Evolutionary conservation across 2,113 vertebrate genomes (phyloP).

Genomic region (Alligator sinensis): DNA sequence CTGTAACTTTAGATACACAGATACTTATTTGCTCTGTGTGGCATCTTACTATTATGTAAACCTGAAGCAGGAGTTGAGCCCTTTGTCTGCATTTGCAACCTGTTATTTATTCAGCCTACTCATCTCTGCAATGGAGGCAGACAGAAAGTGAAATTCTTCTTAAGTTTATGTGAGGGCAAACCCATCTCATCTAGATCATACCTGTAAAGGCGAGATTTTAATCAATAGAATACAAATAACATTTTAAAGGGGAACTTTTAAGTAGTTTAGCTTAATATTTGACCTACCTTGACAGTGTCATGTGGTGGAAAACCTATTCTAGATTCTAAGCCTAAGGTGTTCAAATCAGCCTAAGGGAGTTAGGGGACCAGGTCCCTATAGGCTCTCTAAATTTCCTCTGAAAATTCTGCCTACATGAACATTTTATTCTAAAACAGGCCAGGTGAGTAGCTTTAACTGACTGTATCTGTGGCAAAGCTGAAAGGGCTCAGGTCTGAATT

Average conservation of each 20-base stretch:
- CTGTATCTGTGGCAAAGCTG: background rate
- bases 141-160: slow-evolving; percentile 59
- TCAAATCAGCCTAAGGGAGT: background rate
- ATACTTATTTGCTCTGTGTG: slow-evolving; percentile 53
- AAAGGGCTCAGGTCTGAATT: background rate
- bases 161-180: slow-evolving; percentile 62
- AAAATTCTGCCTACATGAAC: background rate
- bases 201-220: slow-evolving; percentile 43
- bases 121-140: slow-evolving; percentile 17
- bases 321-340: background rate
- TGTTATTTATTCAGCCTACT: background rate
- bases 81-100: background rate
- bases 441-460: background rate
- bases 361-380: background rate
- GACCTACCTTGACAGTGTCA: slow-evolving; percentile 52
- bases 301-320: slow-evolving; percentile 8
- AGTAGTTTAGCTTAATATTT: slow-evolving; percentile 62
- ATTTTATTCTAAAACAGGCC: background rate
- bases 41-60: slow-evolving; percentile 62
- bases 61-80: background rate
- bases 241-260: slow-evolving; percentile 48
- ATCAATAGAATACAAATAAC: slow-evolving; percentile 62
- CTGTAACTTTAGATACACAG: slow-evolving; percentile 65
- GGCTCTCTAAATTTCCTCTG: background rate
- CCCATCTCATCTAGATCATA: slow-evolving; percentile 32